Percentiles rank a stretch among this genome's conserved stretches.
phyloP scores from a whole-genome alignment of 2,113 vertebrate genomes.

The Pituophis catenifer region DNA sequence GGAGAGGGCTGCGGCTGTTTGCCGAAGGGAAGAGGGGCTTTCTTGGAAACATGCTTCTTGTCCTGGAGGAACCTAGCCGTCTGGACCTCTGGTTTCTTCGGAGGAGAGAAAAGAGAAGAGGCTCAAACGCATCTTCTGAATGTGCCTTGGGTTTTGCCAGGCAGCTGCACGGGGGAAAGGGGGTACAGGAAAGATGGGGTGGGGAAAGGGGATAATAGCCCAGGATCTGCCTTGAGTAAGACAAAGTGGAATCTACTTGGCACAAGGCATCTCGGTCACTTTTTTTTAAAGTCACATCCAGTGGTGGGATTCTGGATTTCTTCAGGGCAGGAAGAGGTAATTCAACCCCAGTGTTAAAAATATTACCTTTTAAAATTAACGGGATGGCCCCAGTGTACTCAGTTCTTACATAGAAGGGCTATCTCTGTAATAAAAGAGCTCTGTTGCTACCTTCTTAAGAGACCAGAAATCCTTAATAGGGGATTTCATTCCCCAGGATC shows the following conservation, averaged over 20 bases:
- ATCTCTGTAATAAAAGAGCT: too few species aligned
- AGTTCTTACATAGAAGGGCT: too few species aligned
- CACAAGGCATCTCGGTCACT: background rate
- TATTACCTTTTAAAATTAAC: background rate
- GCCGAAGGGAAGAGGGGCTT: background rate
- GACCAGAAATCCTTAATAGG: background rate
- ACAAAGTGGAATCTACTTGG: background rate
- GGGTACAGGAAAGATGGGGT: background rate
- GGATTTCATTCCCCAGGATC: background rate
- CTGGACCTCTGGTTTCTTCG: background rate
- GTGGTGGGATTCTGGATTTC: background rate
- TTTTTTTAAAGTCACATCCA: background rate
- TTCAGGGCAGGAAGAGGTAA: background rate
- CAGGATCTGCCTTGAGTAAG: background rate
- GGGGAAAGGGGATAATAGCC: too few species aligned
- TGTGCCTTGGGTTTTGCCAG: too few species aligned
- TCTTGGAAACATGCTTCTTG: background rate
- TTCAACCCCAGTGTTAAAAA: background rate
- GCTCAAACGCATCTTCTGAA: background rate
- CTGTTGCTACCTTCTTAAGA: background rate
- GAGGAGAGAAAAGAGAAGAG: background rate
- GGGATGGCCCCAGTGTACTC: too few species aligned
- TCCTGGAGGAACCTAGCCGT: background rate
- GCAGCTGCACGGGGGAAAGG: background rate
- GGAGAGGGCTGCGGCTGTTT: background rate